Percentiles rank a stretch among this genome's conserved stretches.
These are phyloP conservation scores for Rhabditoides inermis DNA, from an alignment of 2,888 invertebrate genomes.

Conservation along the genomic window DNA sequence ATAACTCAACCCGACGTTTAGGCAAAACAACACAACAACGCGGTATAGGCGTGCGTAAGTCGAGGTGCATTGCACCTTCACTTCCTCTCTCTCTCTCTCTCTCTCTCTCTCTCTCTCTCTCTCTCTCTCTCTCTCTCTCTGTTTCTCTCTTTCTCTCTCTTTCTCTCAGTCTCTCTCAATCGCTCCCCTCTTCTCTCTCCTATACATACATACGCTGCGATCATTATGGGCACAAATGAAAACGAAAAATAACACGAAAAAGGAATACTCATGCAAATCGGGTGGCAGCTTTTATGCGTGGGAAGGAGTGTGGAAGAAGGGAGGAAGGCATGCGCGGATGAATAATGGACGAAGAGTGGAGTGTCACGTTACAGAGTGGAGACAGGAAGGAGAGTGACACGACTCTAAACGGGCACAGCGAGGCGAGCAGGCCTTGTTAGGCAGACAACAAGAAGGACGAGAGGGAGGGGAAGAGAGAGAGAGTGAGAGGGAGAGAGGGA, in stretches of 20 bases:
- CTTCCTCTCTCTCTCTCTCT: background rate
- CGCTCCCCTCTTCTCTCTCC: background rate
- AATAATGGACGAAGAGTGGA: background rate
- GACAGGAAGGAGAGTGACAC: background rate
- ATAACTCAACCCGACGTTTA: slow-evolving; percentile 1
- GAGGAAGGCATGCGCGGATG: slow-evolving; percentile 9
- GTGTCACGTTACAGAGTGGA: background rate
- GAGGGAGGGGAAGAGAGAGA: background rate
- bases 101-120: slow-evolving; percentile 3
- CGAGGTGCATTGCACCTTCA: slow-evolving; percentile 7
- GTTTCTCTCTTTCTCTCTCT: slow-evolving; percentile 1
- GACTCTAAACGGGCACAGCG: background rate
- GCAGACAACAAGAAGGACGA: background rate
- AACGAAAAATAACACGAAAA: too few species aligned
- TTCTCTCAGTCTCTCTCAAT: slow-evolving; percentile 7
- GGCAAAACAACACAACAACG: background rate
- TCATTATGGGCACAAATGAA: too few species aligned
- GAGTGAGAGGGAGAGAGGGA: background rate
- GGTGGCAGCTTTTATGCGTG: too few species aligned
- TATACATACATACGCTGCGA: too few species aligned
- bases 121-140: background rate
- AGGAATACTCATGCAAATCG: too few species aligned
- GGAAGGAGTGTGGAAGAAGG: background rate
- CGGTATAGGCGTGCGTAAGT: background rate
- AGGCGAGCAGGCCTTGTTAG: too few species aligned